Evolutionary conservation across 1,140 invertebrate genomes (phyloP).

Genomic region (Panulirus ornatus): DNA sequence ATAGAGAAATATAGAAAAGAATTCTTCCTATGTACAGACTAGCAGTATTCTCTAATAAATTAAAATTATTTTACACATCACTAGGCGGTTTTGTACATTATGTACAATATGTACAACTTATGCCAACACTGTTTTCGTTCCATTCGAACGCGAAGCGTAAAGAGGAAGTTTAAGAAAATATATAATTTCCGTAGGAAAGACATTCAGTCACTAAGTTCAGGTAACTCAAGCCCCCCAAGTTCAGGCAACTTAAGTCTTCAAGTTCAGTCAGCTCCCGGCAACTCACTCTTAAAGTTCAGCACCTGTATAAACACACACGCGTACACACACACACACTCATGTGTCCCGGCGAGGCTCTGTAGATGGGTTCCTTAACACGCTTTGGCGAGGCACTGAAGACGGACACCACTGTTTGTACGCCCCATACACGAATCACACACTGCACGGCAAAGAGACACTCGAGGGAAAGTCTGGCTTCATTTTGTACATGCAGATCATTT

Average conservation of each 20-base stretch:
- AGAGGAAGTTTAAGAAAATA: background rate
- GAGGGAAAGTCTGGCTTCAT: background rate
- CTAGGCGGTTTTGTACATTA: conserved; percentile 37
- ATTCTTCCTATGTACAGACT: conserved; percentile 54
- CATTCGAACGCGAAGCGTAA: background rate
- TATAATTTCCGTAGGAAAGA: background rate
- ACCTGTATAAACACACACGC: background rate
- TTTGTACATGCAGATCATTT: background rate
- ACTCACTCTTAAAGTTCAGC: background rate
- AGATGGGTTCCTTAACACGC: too few species aligned
- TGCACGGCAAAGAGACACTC: too few species aligned
- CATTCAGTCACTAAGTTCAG: background rate
- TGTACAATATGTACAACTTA: conserved; percentile 31
- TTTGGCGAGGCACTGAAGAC: background rate
- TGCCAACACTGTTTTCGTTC: background rate
- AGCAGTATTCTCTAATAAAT: conserved; percentile 60
- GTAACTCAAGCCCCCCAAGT: background rate
- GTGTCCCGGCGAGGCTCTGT: background rate
- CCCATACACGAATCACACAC: too few species aligned
- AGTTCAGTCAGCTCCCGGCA: background rate
- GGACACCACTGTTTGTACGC: background rate
- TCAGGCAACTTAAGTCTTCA: background rate
- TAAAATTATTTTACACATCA: conserved; percentile 40
- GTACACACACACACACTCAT: background rate
- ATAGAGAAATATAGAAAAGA: conserved; percentile 47